Evolutionary conservation across 2,888 invertebrate genomes (phyloP).

Genomic region (Agrochola lota): DNA sequence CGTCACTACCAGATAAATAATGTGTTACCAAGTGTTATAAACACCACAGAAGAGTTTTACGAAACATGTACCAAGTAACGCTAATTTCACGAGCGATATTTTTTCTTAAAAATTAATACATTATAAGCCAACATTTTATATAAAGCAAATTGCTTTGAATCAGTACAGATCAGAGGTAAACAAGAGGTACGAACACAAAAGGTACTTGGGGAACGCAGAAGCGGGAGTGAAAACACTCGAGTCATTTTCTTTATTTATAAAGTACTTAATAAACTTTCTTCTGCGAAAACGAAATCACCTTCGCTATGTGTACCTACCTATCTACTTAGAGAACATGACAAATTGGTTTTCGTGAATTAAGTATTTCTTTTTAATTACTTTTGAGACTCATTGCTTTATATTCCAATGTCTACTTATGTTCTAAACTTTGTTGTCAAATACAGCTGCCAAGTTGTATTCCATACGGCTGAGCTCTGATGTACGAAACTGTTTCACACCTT

Average conservation of each 20-base stretch:
- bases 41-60: no score
- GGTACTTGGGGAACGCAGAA: no score
- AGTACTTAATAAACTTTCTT: conserved; percentile 34
- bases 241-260: conserved; percentile 32
- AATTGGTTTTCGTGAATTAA: background rate
- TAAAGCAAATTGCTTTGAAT: background rate
- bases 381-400: background rate
- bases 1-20: no score
- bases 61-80: no score
- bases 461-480: background rate
- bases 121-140: background rate
- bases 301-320: background rate
- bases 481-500: background rate
- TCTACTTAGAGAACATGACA: background rate
- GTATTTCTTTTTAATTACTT: background rate
- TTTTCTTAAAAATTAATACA: background rate
- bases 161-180: conserved; percentile 24
- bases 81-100: background rate
- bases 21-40: no score
- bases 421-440: no score
- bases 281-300: conserved; percentile 17
- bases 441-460: background rate
- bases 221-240: conserved; percentile 27
- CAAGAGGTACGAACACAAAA: no score
- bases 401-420: background rate